Evolutionary conservation across 2,888 invertebrate genomes (phyloP), one percentile per base, ranked within the genome.

Genomic region (Standfussiana lucernea): DNA sequence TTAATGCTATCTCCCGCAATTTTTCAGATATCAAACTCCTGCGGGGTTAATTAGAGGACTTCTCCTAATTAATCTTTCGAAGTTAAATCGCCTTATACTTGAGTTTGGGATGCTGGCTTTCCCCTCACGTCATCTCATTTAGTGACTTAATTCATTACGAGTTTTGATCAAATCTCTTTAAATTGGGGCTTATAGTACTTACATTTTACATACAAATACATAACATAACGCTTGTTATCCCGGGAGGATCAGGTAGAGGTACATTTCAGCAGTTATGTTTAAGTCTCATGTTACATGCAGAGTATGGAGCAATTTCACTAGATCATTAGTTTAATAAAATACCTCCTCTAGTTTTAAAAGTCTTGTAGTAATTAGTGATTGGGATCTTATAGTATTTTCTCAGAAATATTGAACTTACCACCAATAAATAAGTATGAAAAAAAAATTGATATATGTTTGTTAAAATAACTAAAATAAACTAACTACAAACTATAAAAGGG

Each of bases 51-150:
- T 80, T 80, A 66, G n/a, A 53, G 35, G 70, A 77, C 45, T 80
- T 77, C 21, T 40, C 78, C 47, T 83, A 77, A 77, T 80, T 83
- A 66, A 78, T 70, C 37, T 83, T 77, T 24, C n/a, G 18, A 83
- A 80, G 69, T 80, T 66, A 50, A 80, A 77, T 77, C 42, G 15
- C 15, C 64, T 47, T 45, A n/a, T 28, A 65, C 64, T 56, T 53
- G 7, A 56, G 7, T 8, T n/a, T 50, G 4, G 64, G 50, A 37
- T 50, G 45, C 45, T 66, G 42, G 53, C 10, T 56, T 62, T 42
- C 42, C 35, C 42, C 65, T 64, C 28, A 42, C 50, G 18, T 69
- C 47, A 61, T 68, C 64, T 82, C 56, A 77, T 80, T 62, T 37
- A 15, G n/a, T 11, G 40, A 64, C 35, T 21, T 47, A 56, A 50